phyloP scores from a whole-genome alignment of 2,888 invertebrate species.

The Drosophila picticornis region DNA sequence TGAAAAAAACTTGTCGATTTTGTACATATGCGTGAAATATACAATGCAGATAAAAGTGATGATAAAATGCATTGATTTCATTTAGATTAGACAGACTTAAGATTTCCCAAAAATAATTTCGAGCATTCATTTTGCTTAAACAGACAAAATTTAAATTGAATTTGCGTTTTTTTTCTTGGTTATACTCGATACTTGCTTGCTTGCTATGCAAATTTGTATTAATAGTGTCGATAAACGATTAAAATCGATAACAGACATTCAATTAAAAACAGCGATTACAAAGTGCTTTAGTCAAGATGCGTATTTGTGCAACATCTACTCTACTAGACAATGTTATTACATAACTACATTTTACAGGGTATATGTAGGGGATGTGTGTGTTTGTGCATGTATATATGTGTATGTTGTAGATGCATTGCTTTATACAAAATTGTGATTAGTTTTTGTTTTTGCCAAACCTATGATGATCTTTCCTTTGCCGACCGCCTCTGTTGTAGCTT shows the following conservation, averaged over 20 bases:
- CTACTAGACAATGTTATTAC: constrained; percentile 24
- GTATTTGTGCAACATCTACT: constrained; percentile 36
- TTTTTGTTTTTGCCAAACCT: constrained; percentile 84
- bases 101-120: neutral
- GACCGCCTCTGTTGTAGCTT: constrained; percentile 66
- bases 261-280: constrained; percentile 11
- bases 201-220: neutral
- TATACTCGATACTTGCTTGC: neutral
- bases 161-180: neutral
- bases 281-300: constrained; percentile 39
- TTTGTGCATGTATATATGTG: constrained; percentile 18
- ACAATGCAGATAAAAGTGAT: constrained; percentile 1
- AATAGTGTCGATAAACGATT: constrained; percentile 1
- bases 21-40: constrained; percentile 1
- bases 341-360: constrained; percentile 24
- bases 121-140: neutral
- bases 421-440: constrained; percentile 67
- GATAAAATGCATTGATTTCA: neutral
- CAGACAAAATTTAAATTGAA: neutral
- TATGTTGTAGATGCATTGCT: constrained; percentile 55
- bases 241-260: constrained; percentile 21
- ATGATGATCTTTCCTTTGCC: constrained; percentile 86
- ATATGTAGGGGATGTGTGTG: constrained; percentile 12
- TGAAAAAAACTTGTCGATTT: neutral
- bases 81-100: neutral